phyloP scores from a whole-genome alignment of 2,888 invertebrate genomes.

The Listrodromus nycthemerus region DNA sequence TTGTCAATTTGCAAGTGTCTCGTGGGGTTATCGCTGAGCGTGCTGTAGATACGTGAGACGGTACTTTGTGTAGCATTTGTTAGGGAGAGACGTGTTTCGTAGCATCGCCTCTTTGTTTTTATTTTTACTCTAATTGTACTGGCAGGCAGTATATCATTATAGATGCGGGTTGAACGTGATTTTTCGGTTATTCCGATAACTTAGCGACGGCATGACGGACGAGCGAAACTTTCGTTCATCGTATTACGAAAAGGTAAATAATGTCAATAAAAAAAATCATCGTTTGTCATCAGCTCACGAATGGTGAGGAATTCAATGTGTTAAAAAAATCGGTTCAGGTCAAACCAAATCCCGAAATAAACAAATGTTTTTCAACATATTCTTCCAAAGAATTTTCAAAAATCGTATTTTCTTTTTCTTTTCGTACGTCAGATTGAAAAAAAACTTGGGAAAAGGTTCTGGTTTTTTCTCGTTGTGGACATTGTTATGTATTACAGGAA shows the following conservation, averaged over 20 bases:
- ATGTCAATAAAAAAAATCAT: background rate
- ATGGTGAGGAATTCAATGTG: background rate
- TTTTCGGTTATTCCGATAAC: constrained; percentile 41
- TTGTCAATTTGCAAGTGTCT: constrained; percentile 5
- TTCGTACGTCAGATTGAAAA: too few species aligned
- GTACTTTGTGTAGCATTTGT: background rate
- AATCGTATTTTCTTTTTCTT: too few species aligned
- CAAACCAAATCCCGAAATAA: background rate
- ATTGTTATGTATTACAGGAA: too few species aligned
- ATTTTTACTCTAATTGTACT: background rate
- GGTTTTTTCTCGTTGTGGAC: too few species aligned
- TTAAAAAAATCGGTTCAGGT: constrained; percentile 1
- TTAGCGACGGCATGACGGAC: constrained; percentile 85
- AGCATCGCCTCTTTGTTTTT: background rate
- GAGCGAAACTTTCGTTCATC: constrained; percentile 93
- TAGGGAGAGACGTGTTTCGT: background rate
- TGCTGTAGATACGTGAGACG: background rate
- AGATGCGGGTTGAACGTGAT: constrained; percentile 35
- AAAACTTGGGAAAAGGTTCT: too few species aligned
- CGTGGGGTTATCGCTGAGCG: background rate
- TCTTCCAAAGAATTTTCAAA: too few species aligned
- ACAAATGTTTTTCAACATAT: background rate
- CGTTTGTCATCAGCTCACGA: background rate
- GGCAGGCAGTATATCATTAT: background rate
- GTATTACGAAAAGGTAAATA: constrained; percentile 90